These are phyloP conservation scores for Meloidogyne exigua DNA, from an alignment of 1,140 invertebrate species.

Conservation along the genomic window DNA sequence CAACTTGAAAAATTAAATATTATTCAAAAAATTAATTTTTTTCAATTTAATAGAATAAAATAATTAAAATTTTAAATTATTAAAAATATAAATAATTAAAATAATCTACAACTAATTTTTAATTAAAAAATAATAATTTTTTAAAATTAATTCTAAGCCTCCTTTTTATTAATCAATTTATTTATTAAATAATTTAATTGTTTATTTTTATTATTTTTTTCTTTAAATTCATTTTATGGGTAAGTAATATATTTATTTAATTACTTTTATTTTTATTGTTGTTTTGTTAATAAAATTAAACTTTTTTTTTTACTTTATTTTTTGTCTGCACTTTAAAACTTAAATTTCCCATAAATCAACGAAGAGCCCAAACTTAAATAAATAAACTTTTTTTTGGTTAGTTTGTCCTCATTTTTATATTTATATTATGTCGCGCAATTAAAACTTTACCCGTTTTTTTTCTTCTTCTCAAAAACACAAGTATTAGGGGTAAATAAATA, in stretches of 20 bases:
- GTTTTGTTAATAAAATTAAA: slow-evolving; percentile 5
- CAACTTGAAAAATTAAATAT: no score
- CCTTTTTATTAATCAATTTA: no score
- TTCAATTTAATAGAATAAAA: no score
- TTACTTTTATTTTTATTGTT: neutral
- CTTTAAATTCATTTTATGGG: no score
- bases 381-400: neutral
- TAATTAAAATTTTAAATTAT: no score
- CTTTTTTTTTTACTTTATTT: neutral
- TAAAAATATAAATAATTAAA: no score
- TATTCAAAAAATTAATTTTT: no score
- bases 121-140: no score
- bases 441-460: neutral
- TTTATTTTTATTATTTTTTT: no score
- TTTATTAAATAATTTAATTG: neutral
- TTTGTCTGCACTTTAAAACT: neutral
- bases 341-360: neutral
- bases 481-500: no score
- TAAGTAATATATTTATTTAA: neutral
- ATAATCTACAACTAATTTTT: no score
- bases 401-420: neutral
- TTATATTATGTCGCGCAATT: neutral
- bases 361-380: neutral
- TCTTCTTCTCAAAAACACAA: neutral
- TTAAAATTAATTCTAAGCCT: no score